Base-by-base conservation (phyloP, 1,140 invertebrate species). In the Marisa cornuarietis region DNA sequence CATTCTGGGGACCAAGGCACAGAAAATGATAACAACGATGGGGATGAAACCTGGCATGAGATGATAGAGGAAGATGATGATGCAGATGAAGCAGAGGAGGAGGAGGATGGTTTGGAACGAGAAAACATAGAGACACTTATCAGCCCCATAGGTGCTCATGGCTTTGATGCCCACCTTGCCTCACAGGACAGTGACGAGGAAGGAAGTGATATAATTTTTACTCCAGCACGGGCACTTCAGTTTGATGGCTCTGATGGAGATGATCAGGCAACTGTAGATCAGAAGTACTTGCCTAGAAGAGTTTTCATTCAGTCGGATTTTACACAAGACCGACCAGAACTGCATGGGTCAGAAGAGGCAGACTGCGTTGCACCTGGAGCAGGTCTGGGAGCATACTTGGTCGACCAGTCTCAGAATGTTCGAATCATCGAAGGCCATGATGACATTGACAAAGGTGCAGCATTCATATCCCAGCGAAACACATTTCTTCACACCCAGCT, bases 391-490 rank as follows among this genome's bases (percentile, higher is more conserved):
- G 24, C 63, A 14, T 63, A 42, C 51, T 42, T 69, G 58, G 79
- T 61, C 13, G 73, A 80, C 18, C 75, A 82, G 49, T 76, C 66
- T 72, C 83, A 80, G 22, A 82, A 81, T 52, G 42, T 82, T 16
- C 79, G 83, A 2, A 84, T 84, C 51, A 84, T 84, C 65, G 83
- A 84, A 66, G 83, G 83, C 66, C 83, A 84, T 73, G 83, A 82
- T 69, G 22, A 81, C 75, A 22, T 76, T 71, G 26, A 49, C 71
- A n/a, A 81, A 78, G 66, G 74, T 75, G 66, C 71, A 26, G 71
- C 58, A 20, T 68, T 71, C 58, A 66, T 69, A 61, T 58, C 69
- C 14, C 24, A 79, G 72, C 31, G 62, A 18, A 73, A 49, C 42
- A 77, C 77, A 31, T 81, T 80, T 52, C 78, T 80, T 22, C 80